These are phyloP conservation scores for Euphydryas editha DNA, from an alignment of 2,888 invertebrate genomes.

Conservation along the genomic window DNA sequence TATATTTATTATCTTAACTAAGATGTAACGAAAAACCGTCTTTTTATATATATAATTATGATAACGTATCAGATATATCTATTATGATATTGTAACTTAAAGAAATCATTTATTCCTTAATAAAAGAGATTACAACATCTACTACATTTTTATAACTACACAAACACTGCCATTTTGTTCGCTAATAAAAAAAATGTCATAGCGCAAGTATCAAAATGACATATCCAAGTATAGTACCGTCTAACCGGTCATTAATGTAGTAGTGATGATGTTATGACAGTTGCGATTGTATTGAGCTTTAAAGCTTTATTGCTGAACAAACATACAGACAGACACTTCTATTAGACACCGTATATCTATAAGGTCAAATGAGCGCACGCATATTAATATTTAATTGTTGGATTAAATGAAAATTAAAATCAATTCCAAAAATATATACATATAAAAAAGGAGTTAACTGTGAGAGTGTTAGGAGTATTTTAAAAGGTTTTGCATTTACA, in stretches of 20 bases:
- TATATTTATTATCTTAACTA: no score
- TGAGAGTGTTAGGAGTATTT: not conserved
- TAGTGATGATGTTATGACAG: constrained; percentile 61
- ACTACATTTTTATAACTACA: no score
- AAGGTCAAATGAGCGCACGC: constrained; percentile 46
- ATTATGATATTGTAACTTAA: no score
- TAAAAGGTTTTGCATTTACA: no score
- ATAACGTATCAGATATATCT: no score
- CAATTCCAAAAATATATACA: no score
- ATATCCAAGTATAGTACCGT: not conserved
- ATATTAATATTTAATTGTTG: not conserved
- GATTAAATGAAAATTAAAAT: no score
- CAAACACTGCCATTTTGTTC: no score
- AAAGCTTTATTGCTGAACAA: constrained; percentile 51
- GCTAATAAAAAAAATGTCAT: not conserved
- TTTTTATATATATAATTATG: no score
- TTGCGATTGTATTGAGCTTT: constrained; percentile 46
- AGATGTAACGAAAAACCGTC: no score
- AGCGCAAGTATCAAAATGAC: constrained; percentile 7
- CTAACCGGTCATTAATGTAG: constrained; percentile 41
- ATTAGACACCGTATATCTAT: constrained; percentile 24
- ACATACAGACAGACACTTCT: constrained; percentile 41
- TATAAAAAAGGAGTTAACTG: not conserved
- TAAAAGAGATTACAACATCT: no score
- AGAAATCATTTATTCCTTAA: no score